Evolutionary conservation across 2,113 vertebrate genomes (phyloP).

Genomic region (Caretta caretta): DNA sequence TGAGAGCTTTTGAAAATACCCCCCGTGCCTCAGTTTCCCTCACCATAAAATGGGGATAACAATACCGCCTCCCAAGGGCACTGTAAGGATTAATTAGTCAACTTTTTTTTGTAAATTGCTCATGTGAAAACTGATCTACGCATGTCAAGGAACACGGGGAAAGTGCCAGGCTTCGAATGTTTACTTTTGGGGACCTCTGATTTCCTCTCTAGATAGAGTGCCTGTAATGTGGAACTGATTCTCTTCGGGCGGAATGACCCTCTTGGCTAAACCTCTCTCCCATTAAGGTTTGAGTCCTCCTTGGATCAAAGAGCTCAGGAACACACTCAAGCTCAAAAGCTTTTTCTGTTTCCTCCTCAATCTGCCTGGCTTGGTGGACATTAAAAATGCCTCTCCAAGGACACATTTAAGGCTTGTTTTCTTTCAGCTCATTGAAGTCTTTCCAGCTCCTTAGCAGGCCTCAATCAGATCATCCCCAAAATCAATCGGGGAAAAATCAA

Average conservation of each 20-base stretch:
- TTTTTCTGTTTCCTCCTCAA: constrained; percentile 37
- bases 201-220: not conserved
- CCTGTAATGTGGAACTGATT: not conserved
- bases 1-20: not conserved
- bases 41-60: not conserved
- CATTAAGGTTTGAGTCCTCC: not conserved
- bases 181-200: not conserved
- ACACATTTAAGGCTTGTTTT: constrained; percentile 26
- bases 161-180: not conserved
- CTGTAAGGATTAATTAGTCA: constrained; percentile 7
- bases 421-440: constrained; percentile 14
- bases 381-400: not conserved
- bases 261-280: not conserved
- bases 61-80: not conserved
- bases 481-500: not conserved
- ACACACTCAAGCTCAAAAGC: constrained; percentile 24
- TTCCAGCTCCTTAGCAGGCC: not conserved
- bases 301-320: constrained; percentile 13
- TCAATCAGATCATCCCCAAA: not conserved
- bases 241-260: not conserved
- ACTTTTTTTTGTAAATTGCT: constrained; percentile 21
- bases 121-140: not conserved
- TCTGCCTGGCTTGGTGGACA: constrained; percentile 8
- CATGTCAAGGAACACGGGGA: not conserved
- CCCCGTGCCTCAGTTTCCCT: not conserved